Evolutionary conservation across 2,888 invertebrate genomes (phyloP).

Genomic region (Rhamnusium bicolor): DNA sequence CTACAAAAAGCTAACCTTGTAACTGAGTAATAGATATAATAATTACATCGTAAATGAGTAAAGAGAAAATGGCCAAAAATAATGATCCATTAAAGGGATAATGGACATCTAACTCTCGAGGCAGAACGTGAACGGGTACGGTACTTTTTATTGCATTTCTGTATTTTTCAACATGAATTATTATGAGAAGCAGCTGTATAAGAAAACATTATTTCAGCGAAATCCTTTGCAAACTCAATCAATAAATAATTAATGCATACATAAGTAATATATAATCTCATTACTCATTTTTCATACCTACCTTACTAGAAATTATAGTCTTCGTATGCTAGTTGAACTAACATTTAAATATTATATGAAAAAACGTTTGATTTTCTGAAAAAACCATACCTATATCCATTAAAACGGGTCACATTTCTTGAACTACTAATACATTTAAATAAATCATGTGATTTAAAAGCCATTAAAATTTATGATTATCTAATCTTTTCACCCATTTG

Average conservation of each 20-base stretch:
- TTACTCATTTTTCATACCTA: no score
- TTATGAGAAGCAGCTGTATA: neutral
- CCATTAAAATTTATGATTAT: conserved; percentile 26
- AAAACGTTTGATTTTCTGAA: neutral
- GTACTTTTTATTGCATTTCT: conserved; percentile 37
- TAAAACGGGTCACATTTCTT: neutral
- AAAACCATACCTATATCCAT: conserved; percentile 1
- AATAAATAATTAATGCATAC: no score
- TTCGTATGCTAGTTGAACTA: neutral
- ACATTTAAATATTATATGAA: neutral
- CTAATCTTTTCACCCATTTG: conserved; percentile 1
- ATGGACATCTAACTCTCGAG: conserved; percentile 38
- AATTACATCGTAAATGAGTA: conserved; percentile 36
- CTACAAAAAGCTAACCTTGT: neutral
- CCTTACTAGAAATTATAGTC: neutral
- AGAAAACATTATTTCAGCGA: neutral
- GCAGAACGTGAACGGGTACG: conserved; percentile 34
- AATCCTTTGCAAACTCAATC: neutral
- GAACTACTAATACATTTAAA: neutral
- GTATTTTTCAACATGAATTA: conserved; percentile 14
- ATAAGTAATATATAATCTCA: no score
- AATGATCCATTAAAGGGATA: conserved; percentile 48
- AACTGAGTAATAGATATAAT: conserved; percentile 38
- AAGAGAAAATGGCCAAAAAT: conserved; percentile 47
- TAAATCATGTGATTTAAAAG: conserved; percentile 20